phyloP scores from a whole-genome alignment of 1,140 invertebrate species.

The Drosophila trapezifrons region DNA sequence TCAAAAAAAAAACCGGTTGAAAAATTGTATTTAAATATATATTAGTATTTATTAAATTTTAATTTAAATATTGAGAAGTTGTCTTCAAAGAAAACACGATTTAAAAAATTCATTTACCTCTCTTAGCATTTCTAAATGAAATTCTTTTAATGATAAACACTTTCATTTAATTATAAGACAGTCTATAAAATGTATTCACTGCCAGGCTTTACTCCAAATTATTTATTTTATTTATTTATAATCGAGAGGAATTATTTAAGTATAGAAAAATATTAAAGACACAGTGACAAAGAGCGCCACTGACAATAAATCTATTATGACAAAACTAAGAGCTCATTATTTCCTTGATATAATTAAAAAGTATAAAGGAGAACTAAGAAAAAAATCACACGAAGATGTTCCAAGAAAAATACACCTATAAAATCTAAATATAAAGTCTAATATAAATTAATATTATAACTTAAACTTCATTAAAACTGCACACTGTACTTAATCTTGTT shows the following conservation, averaged over 20 bases:
- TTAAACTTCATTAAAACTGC: not conserved
- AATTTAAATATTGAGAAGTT: no score
- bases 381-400: not conserved
- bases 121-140: no score
- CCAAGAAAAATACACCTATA: not conserved
- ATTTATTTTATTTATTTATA: not conserved
- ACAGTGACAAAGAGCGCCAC: not conserved
- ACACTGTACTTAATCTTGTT: not conserved
- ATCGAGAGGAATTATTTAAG: not conserved
- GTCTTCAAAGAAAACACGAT: no score
- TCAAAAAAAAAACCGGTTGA: no score
- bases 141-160: no score
- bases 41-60: no score
- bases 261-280: not conserved
- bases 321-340: not conserved
- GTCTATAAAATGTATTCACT: no score
- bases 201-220: not conserved
- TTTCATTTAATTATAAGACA: not conserved
- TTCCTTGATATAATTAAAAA: not conserved
- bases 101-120: no score
- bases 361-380: not conserved
- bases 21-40: no score
- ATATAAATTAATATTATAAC: not conserved
- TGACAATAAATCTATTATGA: not conserved
- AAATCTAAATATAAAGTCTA: no score